Conservation (phyloP, 2,888 invertebrate species). For the Epinotia ramella region DNA sequence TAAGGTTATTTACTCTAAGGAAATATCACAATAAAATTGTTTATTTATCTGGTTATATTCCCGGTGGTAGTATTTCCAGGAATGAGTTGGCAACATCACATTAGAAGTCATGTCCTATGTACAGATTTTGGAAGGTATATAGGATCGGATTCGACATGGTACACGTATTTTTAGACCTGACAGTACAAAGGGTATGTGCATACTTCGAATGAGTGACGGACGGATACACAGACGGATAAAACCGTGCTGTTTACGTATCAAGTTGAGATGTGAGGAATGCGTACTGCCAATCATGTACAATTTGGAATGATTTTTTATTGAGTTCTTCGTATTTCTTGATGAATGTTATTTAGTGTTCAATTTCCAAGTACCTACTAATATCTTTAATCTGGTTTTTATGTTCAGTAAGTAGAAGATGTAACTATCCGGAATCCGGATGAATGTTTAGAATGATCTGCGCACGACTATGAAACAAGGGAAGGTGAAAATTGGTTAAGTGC, state of each 20-base stretch:
- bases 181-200: slow-evolving; percentile 18
- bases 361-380: too few species aligned
- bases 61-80: too few species aligned
- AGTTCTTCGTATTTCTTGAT: slow-evolving; percentile 24
- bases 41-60: too few species aligned
- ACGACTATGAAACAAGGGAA: too few species aligned
- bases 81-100: too few species aligned
- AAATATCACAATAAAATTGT: too few species aligned
- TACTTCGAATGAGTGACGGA: slow-evolving; percentile 35
- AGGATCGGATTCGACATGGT: not conserved
- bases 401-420: not conserved
- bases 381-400: slow-evolving; percentile 3
- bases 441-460: too few species aligned
- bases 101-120: not conserved
- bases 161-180: slow-evolving; percentile 14
- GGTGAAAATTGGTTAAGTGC: too few species aligned
- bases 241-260: slow-evolving; percentile 40
- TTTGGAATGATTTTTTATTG: slow-evolving; percentile 30
- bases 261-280: slow-evolving; percentile 31
- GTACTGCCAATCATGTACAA: slow-evolving; percentile 37
- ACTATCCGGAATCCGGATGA: too few species aligned
- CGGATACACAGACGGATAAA: slow-evolving; percentile 39
- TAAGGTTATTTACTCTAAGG: too few species aligned
- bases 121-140: not conserved
- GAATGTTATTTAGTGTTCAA: too few species aligned